Evolutionary conservation across 1,140 invertebrate species (phyloP).

Genomic region (Capitella teleta): DNA sequence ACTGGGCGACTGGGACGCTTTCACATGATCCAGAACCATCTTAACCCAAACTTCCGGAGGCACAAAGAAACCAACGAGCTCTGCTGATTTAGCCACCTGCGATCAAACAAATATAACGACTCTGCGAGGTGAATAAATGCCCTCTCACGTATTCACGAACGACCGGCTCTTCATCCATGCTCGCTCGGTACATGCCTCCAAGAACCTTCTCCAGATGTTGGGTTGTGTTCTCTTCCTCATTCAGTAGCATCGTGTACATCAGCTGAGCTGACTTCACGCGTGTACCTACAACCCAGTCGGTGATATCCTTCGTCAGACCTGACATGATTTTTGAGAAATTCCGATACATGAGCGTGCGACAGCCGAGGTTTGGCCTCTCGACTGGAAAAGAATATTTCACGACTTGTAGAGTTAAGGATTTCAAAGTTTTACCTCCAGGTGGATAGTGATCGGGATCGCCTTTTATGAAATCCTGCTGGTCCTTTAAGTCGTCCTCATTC

Average conservation of each 20-base stretch:
- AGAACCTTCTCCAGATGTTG: slow-evolving; percentile 52
- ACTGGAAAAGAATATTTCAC: slow-evolving; percentile 47
- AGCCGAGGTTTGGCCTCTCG: slow-evolving; percentile 61
- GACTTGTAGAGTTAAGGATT: too few relatives aligned
- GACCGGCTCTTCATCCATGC: slow-evolving; percentile 49
- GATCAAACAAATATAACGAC: too few relatives aligned
- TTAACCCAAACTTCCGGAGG: slow-evolving; percentile 34
- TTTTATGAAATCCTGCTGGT: slow-evolving; percentile 57
- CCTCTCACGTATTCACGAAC: slow-evolving; percentile 52
- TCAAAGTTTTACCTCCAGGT: slow-evolving; percentile 45
- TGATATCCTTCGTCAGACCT: slow-evolving; percentile 54
- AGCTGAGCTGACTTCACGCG: slow-evolving; percentile 61
- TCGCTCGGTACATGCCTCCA: slow-evolving; percentile 44
- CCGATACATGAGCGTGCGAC: slow-evolving; percentile 57
- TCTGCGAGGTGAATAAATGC: too few relatives aligned
- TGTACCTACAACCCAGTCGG: slow-evolving; percentile 57
- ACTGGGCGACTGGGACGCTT: slow-evolving; percentile 20
- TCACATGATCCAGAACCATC: slow-evolving; percentile 22
- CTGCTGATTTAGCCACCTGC: slow-evolving; percentile 48
- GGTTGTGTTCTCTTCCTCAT: slow-evolving; percentile 58
- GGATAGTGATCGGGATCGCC: slow-evolving; percentile 54
- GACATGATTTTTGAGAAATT: slow-evolving; percentile 56
- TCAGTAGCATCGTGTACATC: slow-evolving; percentile 55
- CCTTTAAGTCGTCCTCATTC: slow-evolving; percentile 64
- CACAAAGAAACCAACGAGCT: slow-evolving; percentile 63